phyloP scores from a whole-genome alignment of 2,888 invertebrate species.

The Cybosia mesomella region DNA sequence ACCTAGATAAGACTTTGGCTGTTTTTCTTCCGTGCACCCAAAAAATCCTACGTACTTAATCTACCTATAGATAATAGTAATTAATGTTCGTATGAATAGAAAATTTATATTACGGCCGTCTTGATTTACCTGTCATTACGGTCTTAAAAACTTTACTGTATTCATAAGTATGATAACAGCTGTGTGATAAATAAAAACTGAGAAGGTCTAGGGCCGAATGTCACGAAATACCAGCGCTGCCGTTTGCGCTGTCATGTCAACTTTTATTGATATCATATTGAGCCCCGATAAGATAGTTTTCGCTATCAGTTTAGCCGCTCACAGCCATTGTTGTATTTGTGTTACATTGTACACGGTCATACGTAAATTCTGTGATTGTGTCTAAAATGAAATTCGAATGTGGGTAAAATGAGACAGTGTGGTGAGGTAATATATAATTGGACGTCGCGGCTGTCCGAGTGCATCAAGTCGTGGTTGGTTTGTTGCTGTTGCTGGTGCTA shows the following conservation, averaged over 20 bases:
- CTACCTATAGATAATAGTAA: background rate
- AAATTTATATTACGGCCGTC: background rate
- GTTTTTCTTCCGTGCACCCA: background rate
- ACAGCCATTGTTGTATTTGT: constrained; percentile 62
- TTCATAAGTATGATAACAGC: constrained; percentile 23
- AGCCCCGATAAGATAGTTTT: constrained; percentile 76
- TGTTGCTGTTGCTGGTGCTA: constrained; percentile 57
- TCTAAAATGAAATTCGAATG: constrained; percentile 52
- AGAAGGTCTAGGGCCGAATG: constrained; percentile 60
- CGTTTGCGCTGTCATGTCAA: constrained; percentile 39
- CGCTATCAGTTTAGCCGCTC: constrained; percentile 61
- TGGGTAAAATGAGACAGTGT: constrained; percentile 64
- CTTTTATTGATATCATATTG: constrained; percentile 77
- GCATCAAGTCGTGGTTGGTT: constrained; percentile 53
- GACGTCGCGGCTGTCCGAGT: constrained; percentile 57
- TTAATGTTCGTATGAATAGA: background rate
- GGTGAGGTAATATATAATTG: constrained; percentile 59
- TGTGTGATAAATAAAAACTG: constrained; percentile 31
- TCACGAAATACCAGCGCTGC: constrained; percentile 27
- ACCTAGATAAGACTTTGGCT: no score
- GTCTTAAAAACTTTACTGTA: background rate
- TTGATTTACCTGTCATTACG: background rate
- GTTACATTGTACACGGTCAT: constrained; percentile 55
- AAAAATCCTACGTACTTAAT: background rate
- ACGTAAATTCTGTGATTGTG: constrained; percentile 38